Evolutionary conservation across 2,888 invertebrate species (phyloP).

Genomic region (Trachelus tabidus): DNA sequence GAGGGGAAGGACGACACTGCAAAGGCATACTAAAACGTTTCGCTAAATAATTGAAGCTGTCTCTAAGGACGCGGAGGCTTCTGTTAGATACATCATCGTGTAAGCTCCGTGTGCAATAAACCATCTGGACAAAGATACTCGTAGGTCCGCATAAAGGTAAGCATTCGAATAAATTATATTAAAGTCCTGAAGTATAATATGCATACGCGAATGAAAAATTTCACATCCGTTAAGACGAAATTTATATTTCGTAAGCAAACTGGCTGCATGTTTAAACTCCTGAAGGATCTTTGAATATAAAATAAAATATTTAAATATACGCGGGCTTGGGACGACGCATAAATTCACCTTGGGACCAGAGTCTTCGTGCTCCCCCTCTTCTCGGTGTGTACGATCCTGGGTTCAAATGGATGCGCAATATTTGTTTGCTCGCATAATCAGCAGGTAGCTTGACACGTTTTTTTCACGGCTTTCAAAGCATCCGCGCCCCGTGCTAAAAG

Average conservation of each 20-base stretch:
- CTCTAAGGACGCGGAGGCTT: neutral
- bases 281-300: neutral
- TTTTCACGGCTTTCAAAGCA: neutral
- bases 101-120: neutral
- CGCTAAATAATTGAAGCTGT: neutral
- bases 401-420: neutral
- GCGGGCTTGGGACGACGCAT: neutral
- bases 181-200: neutral
- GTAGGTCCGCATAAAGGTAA: neutral
- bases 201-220: neutral
- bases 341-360: neutral
- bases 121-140: neutral
- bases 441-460: neutral
- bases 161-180: neutral
- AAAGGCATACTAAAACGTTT: neutral
- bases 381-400: neutral
- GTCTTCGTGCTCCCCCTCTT: neutral
- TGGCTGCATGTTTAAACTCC: neutral
- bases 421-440: neutral
- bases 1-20: neutral
- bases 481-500: neutral
- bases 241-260: neutral
- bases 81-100: neutral
- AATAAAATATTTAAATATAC: neutral
- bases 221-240: neutral